These are phyloP conservation scores for Adelges cooleyi DNA, from an alignment of 1,140 invertebrate genomes.

Conservation along the genomic window DNA sequence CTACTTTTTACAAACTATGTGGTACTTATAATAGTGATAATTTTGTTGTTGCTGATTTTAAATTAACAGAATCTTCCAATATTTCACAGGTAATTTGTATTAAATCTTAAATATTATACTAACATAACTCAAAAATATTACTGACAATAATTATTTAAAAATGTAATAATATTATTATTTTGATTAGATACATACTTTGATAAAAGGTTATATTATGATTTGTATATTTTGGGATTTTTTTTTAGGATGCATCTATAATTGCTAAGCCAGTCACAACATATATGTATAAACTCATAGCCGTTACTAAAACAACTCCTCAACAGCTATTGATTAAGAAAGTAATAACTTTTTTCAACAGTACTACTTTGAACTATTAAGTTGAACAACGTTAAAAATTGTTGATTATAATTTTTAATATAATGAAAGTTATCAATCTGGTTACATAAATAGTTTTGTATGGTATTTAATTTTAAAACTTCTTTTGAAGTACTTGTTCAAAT, in stretches of 20 bases:
- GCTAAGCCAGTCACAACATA: not conserved
- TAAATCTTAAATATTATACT: not conserved
- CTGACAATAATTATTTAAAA: too few relatives aligned
- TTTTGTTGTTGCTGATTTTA: conserved; percentile 18
- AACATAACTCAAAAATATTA: too few relatives aligned
- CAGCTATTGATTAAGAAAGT: conserved; percentile 12
- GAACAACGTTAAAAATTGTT: too few relatives aligned
- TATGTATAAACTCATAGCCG: conserved; percentile 12
- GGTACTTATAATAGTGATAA: conserved; percentile 14
- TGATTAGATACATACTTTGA: not conserved
- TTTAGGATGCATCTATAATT: not conserved
- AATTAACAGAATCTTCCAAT: not conserved
- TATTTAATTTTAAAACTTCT: too few relatives aligned
- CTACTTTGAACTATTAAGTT: too few relatives aligned
- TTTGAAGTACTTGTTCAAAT: too few relatives aligned
- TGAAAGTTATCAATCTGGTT: too few relatives aligned
- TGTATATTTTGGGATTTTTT: not conserved
- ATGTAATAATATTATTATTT: too few relatives aligned
- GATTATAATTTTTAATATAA: too few relatives aligned
- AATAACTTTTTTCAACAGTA: not conserved
- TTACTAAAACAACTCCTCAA: conserved; percentile 23
- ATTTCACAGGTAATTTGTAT: conserved; percentile 6
- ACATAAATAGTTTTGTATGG: too few relatives aligned
- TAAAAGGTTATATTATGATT: not conserved
- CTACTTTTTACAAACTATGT: conserved; percentile 9